Evolutionary conservation across 2,888 invertebrate species (phyloP), one percentile per base, ranked within the genome.

Genomic region (Oxystoma pomonae): DNA sequence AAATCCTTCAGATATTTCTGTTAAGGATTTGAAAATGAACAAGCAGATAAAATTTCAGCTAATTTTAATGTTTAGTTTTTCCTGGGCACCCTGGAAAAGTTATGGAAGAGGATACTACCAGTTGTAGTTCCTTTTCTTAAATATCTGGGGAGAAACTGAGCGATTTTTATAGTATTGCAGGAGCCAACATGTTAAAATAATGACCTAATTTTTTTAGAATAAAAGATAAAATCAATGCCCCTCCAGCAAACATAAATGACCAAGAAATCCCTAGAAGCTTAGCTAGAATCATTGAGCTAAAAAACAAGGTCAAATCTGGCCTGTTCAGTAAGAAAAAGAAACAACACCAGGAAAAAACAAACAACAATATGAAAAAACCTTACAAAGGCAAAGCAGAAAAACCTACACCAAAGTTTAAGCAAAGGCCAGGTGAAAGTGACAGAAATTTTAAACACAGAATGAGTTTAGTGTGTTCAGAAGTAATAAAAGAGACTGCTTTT

Each of bases 191-290:
- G n/a, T n/a, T n/a, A n/a, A n/a, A n/a, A n/a, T n/a, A n/a, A n/a
- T n/a, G n/a, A n/a, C n/a, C n/a, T n/a, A n/a, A n/a, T 35, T 35
- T 62, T 62, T 72, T 55, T 73, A 92, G 91, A 71, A 78, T 92
- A 71, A 87, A 87, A 75, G 83, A 84, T 49, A 88, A 90, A 78
- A 88, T 90, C 63, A 90, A 93, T 78, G 86, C 87, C 60, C 90
- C 92, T 0, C 92, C 93, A 0, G 81, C 81, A 52, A 84, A 89
- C 71, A 83, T 84, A 1, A 87, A 90, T 68, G 86, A 88, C 1
- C 91, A 93, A 76, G 86, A 87, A n/a, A 78, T 91, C 21, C 90
- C 92, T 0, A 87, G 86, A 67, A 90, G 88, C 67, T 80, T 92
- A n/a, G 81, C 82, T 22, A 82, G 85, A 57, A 79, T 92, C 57